These are phyloP conservation scores for Eilema sororculum DNA, from an alignment of 2,888 invertebrate genomes.

Conservation along the genomic window DNA sequence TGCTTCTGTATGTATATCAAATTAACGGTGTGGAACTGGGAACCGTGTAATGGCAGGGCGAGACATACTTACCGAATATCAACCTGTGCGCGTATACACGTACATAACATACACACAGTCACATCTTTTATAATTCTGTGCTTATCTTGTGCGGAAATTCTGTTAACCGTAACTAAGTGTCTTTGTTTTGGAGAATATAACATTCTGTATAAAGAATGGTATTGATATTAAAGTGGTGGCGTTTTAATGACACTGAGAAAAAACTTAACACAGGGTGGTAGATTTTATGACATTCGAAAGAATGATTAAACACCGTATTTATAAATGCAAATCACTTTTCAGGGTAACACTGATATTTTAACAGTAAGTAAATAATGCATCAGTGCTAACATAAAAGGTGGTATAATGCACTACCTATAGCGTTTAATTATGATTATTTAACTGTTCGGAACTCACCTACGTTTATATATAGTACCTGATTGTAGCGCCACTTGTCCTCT, in stretches of 20 bases:
- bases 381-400: too few relatives aligned
- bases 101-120: conserved; percentile 9
- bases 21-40: conserved; percentile 77
- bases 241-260: conserved; percentile 34
- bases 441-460: too few relatives aligned
- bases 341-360: not conserved
- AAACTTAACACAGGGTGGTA: conserved; percentile 22
- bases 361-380: too few relatives aligned
- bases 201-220: conserved; percentile 43
- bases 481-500: too few relatives aligned
- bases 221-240: conserved; percentile 49
- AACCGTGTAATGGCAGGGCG: conserved; percentile 47
- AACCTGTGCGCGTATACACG: conserved; percentile 57
- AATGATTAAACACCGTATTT: too few relatives aligned
- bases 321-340: too few relatives aligned
- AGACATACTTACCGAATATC: conserved; percentile 66
- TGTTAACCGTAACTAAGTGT: conserved; percentile 64
- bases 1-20: conserved; percentile 72
- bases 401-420: too few relatives aligned
- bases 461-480: too few relatives aligned
- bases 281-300: too few relatives aligned
- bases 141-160: conserved; percentile 51
- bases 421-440: too few relatives aligned
- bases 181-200: conserved; percentile 60
- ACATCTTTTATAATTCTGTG: conserved; percentile 12